Percentiles rank a stretch among this genome's conserved stretches.
phyloP scores from a whole-genome alignment of 2,113 vertebrate species.

The human region GRCh38 chr17:56804001-56804500 shows the following conservation, averaged over 20 bases:
- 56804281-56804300: background rate
- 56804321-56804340: constrained; percentile 24
- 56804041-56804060: constrained; percentile 67
- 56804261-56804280: constrained; percentile 14
- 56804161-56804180: constrained; percentile 14
- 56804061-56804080: constrained; percentile 63
- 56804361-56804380: background rate
- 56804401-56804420: background rate
- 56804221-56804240: background rate
- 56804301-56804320: constrained; percentile 34
- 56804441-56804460: background rate
- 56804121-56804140: constrained; percentile 26
- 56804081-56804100: background rate
- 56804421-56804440: background rate
- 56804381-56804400: constrained; percentile 35
- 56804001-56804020: constrained; percentile 78
- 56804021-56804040: constrained; percentile 62
- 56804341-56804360: constrained; percentile 31
- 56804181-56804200: background rate
- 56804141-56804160: constrained; percentile 41
- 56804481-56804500: accelerated
- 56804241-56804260: background rate
- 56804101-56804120: constrained; percentile 62
- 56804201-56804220: background rate
- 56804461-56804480: background rate